Evolutionary conservation across 1,140 invertebrate species (phyloP).

Genomic region (Lepidurus packardi): DNA sequence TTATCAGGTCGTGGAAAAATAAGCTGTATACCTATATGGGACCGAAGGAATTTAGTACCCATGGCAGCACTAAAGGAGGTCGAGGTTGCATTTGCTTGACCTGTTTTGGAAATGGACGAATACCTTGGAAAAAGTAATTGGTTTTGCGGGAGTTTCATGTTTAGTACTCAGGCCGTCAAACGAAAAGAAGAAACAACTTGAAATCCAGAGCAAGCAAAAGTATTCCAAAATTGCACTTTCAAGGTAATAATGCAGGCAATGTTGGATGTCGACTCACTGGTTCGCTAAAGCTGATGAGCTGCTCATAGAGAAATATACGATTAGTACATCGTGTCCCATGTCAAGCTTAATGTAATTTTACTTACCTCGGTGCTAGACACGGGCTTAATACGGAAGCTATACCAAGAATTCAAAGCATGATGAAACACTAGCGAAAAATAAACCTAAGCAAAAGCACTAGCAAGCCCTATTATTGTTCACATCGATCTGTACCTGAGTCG

Average conservation of each 20-base stretch:
- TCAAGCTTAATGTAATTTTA: not conserved
- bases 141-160: not conserved
- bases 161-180: not conserved
- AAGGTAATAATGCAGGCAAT: not conserved
- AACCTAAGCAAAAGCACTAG: not conserved
- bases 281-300: not conserved
- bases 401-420: not conserved
- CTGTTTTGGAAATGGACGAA: constrained; percentile 3
- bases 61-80: not conserved
- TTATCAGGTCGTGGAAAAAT: not conserved
- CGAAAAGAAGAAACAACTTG: too few relatives aligned
- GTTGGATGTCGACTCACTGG: not conserved
- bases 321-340: not conserved
- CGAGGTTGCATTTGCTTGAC: not conserved
- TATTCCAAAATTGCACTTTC: not conserved
- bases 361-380: not conserved
- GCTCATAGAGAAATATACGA: not conserved
- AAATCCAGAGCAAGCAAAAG: too few relatives aligned
- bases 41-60: constrained; percentile 3
- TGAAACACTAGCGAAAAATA: not conserved
- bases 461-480: not conserved
- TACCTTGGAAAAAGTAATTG: not conserved
- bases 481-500: not conserved
- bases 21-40: not conserved
- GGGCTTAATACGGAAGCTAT: not conserved